Evolutionary conservation across 2,797 vertebrate genomes (phyloP), one percentile per base, ranked within the genome.

Genomic region (Halcyon leucocephala): DNA sequence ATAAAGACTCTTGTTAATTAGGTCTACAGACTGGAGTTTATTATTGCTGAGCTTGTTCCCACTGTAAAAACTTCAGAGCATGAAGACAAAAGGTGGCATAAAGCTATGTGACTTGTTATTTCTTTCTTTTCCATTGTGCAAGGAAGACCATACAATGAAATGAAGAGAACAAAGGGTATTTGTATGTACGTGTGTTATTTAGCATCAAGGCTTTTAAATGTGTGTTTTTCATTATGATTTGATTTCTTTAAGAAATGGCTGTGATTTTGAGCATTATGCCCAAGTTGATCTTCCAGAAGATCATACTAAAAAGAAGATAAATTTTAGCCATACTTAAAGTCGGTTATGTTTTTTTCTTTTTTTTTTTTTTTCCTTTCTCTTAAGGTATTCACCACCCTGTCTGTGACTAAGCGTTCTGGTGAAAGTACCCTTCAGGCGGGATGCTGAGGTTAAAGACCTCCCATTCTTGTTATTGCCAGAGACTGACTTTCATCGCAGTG

Each of bases 401-500:
- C 97, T 0, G 97, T 98, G 95, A 99, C 98, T 12, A 99, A 98
- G 81, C 97, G 97, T 70, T 98, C 97, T 12, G 98, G 98, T 21
- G 97, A 93, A 54, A 84, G 16, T 86, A 95, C 90, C 60, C 31
- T 97, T 15, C 95, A 97, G 82, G 71, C 98, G 31, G 98, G 98
- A 74, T 98, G 98, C 98, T 99, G 99, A 99, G 98, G 98, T 98
- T 99, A 99, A 98, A 88, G 90, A 70, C 7, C 39, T 98, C 98
- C 98, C 97, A 95, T 98, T 98, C 97, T 96, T 95, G 95, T 29
- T 96, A 74, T 91, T 92, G 96, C 97, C 97, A 95, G 73, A 85
- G 64, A 52, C 84, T 80, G 86, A 64, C 85, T 85, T 81, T 55
- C 71, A 48, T 81, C 70, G 29, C 94, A n/a, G 24, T 21, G 67